phyloP scores from a whole-genome alignment of 2,888 invertebrate genomes.

The Mythimna loreyi region DNA sequence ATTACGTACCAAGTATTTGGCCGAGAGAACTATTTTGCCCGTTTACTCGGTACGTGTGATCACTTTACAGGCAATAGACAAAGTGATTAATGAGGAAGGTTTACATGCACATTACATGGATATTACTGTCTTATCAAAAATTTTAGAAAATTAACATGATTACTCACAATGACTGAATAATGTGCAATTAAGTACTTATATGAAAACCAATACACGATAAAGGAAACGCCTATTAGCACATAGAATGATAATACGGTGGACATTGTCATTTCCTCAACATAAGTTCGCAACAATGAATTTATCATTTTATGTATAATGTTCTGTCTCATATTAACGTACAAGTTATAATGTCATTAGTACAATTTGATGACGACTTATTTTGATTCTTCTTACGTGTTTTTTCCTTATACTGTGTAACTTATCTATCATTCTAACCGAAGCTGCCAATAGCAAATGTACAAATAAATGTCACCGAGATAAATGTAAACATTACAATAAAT shows the following conservation, averaged over 20 bases:
- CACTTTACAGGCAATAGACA: too few relatives aligned
- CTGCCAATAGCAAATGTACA: not conserved
- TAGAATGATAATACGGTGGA: constrained; percentile 26
- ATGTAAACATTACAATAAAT: not conserved
- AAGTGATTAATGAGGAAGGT: too few relatives aligned
- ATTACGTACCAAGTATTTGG: too few relatives aligned
- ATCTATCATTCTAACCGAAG: not conserved
- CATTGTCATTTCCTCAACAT: constrained; percentile 40
- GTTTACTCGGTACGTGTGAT: too few relatives aligned
- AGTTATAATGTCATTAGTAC: not conserved
- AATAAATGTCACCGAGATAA: not conserved
- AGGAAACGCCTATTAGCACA: constrained; percentile 40
- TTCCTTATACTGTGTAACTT: not conserved
- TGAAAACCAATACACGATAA: constrained; percentile 12
- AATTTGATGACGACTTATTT: not conserved
- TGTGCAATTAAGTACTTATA: constrained; percentile 9
- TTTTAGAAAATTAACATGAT: too few relatives aligned
- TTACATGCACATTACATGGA: too few relatives aligned
- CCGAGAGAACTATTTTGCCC: too few relatives aligned
- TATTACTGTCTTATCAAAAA: too few relatives aligned
- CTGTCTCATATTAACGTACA: not conserved
- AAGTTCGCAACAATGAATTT: constrained; percentile 11
- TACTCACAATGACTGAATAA: not conserved
- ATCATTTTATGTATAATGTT: constrained; percentile 4
- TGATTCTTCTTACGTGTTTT: not conserved